A percentile compares a stretch with the other conserved stretches of the same genome.
These are phyloP conservation scores for Pterophyllum scalare DNA, from an alignment of 2,113 vertebrate genomes.

Conservation along the genomic window DNA sequence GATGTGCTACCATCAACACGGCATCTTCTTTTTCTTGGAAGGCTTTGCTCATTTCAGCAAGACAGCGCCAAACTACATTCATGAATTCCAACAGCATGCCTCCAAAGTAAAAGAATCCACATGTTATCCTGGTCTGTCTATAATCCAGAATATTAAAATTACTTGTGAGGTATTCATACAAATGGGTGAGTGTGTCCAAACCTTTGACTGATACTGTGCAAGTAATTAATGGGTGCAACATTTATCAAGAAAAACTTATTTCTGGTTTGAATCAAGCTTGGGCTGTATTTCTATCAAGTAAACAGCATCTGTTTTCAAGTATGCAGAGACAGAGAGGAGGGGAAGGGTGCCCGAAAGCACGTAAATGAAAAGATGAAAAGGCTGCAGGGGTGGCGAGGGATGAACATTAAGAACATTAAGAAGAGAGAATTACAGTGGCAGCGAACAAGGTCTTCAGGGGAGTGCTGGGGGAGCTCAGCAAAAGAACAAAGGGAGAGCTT, in stretches of 20 bases:
- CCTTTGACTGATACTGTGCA: not conserved
- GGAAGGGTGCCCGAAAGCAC: constrained; percentile 32
- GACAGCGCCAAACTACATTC: not conserved
- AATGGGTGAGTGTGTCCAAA: too few species aligned
- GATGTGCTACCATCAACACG: not conserved
- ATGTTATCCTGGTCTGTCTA: not conserved
- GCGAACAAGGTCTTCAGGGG: constrained; percentile 68
- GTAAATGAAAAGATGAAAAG: constrained; percentile 75
- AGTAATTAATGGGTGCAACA: not conserved
- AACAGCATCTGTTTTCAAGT: constrained; percentile 46
- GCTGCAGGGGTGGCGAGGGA: constrained; percentile 58
- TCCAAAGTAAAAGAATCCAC: not conserved
- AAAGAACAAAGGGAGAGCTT: constrained; percentile 71
- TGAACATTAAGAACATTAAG: constrained; percentile 75
- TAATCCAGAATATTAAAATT: not conserved
- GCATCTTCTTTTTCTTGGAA: not conserved
- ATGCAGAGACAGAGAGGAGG: constrained; percentile 25
- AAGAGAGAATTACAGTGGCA: constrained; percentile 70
- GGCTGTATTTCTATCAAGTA: constrained; percentile 40
- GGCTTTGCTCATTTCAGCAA: not conserved
- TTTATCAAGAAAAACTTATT: constrained; percentile 19
- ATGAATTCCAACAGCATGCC: too few species aligned
- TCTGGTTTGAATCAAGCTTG: constrained; percentile 52
- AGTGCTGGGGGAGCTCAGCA: constrained; percentile 40
- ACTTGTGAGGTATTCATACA: not conserved